A percentile compares a stretch with the other conserved stretches of the same genome.
Conservation (phyloP, 2,113 vertebrate species). For the Pyxicephalus adspersus region DNA sequence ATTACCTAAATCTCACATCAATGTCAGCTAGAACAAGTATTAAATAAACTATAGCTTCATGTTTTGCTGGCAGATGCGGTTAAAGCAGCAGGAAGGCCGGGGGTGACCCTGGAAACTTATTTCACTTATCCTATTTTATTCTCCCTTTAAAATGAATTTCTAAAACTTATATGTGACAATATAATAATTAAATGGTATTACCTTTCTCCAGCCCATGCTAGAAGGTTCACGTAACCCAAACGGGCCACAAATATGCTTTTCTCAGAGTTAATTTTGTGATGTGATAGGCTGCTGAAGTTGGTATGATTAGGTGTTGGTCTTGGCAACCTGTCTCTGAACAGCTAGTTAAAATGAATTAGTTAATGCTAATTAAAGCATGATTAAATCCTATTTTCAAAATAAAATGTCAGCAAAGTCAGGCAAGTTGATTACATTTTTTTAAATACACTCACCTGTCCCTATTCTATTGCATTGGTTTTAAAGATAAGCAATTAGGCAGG, state of each 20-base stretch:
- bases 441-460: too few species aligned
- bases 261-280: constrained; percentile 56
- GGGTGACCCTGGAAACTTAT: constrained; percentile 16
- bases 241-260: constrained; percentile 41
- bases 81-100: background rate
- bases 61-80: background rate
- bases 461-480: too few species aligned
- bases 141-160: constrained; percentile 20
- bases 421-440: too few species aligned
- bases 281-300: constrained; percentile 56
- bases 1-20: background rate
- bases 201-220: constrained; percentile 22
- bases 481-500: too few species aligned
- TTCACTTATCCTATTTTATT: constrained; percentile 20
- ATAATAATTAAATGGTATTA: constrained; percentile 33
- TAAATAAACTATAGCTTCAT: constrained; percentile 13
- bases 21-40: constrained; percentile 3
- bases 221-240: constrained; percentile 27
- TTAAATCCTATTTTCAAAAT: too few species aligned
- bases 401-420: too few species aligned
- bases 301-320: constrained; percentile 56
- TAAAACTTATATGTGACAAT: constrained; percentile 42
- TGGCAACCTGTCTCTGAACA: constrained; percentile 44
- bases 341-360: constrained; percentile 56
- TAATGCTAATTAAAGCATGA: too few species aligned